Base-by-base conservation (phyloP, 2,888 invertebrate genomes). In the Phaedon cochleariae region DNA sequence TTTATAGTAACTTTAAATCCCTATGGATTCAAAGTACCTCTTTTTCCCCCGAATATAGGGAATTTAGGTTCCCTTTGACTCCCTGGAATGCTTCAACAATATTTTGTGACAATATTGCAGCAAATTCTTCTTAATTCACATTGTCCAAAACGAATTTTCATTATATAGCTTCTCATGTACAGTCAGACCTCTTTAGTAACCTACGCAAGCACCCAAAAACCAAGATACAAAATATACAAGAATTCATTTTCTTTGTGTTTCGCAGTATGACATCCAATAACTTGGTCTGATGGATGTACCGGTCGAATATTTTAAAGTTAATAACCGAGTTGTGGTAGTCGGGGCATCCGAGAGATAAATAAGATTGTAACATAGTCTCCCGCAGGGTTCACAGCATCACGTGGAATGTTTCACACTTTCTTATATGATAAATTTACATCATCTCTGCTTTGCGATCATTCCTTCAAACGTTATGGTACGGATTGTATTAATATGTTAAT, bases 321-420 rank as follows among this genome's bases (percentile, higher is more conserved):
- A 76, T 77, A 77, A 77, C 74, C 76, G 73, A 77, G 74, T 78
- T 76, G 77, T 79, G 76, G 80, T 80, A 79, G 80, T 80, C 77
- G 76, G 74, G 72, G 62, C 62, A 52, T 74, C 74, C 74, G 74
- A 73, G 76, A 79, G 77, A 81, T 79, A 81, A 80, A 80, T 80
- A 80, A 80, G 81, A 80, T 80, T 81, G 81, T 81, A 78, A 82
- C 81, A 81, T 76, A 80, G 78, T 71, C 72, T 77, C 82, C 80
- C 70, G 80, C 80, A 61, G 82, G 66, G 81, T 74, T 65, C 81
- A 41, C 81, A 78, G 80, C 78, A 78, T 76, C 77, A 74, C 65
- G 77, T 76, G 77, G 78, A 79, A 79, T 78, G 80, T 79, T 81
- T 82, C 82, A 82, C 82, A 81, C 82, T 82, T 77, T 78, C 78